Evolutionary conservation across 2,888 invertebrate species (phyloP), one percentile per base, ranked within the genome.

Genomic region (Tinea semifulvella): DNA sequence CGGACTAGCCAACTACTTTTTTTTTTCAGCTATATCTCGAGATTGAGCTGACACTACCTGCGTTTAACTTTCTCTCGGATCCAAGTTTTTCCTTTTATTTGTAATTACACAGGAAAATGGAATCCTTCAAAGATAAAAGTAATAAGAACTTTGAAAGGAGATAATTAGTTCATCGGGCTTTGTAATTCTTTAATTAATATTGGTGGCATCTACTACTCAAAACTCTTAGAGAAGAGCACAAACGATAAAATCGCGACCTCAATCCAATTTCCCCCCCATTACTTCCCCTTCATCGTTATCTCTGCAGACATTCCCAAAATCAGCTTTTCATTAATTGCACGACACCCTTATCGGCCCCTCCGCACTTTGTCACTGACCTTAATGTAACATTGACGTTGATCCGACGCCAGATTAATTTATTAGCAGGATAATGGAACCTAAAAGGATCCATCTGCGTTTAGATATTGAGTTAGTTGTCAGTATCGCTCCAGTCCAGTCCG

Each of bases 271-370:
- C 42, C 31, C 43, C 42, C 6, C 19, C 43, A 20, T 19, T 43
- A 22, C 43, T 43, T 43, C 31, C 25, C 28, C 43, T 28, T 18
- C 43, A 49, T 53, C 60, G 62, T 63, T 69, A 68, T 74, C 73
- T 57, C 51, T 45, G 49, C 54, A 58, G 62, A 65, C 61, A 61
- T 65, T 56, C 57, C 62, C 61, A 53, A 65, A 68, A 72, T 69
- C 71, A 69, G 71, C 70, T 68, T 66, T 70, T 68, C 71, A 69
- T 75, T 75, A 70, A 75, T 72, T 74, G 71, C 60, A 59, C 51
- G 61, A 58, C 61, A 61, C 60, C 58, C 62, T 68, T 67, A 71
- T 73, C 43, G 43, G 35, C 31, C 31, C 28, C 63, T 54, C 57
- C 54, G 58, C 58, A 57, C 60, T 60, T 56, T 55, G 62, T 56